Conservation (phyloP, 2,113 vertebrate species). For the Nerophis lumbriciformis region DNA sequence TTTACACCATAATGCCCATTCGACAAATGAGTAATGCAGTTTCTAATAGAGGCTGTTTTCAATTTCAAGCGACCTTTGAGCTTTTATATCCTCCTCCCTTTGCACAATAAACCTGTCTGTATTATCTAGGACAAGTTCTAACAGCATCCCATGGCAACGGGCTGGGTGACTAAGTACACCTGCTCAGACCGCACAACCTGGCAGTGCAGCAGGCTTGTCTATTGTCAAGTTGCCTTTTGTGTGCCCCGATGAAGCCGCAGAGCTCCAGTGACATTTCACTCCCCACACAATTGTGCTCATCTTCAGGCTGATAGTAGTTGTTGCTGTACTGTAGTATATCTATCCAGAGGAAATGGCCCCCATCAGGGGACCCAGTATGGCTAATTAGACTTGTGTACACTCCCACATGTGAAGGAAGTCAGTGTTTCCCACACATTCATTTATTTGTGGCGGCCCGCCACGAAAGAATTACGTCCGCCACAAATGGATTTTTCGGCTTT, state of each 20-base stretch:
- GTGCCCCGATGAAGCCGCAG: conserved; percentile 42
- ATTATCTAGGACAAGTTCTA: conserved; percentile 38
- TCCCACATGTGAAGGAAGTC: conserved; percentile 15
- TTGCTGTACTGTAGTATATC: conserved; percentile 45
- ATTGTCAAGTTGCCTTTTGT: conserved; percentile 31
- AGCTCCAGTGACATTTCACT: conserved; percentile 50
- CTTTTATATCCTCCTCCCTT: conserved; percentile 15
- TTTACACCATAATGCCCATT: background rate
- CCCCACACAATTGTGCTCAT: conserved; percentile 55
- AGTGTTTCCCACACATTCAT: no score
- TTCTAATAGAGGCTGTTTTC: conserved; percentile 8
- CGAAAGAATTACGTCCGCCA: no score
- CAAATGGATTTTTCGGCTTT: no score
- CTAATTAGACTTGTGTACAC: conserved; percentile 45
- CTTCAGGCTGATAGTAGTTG: conserved; percentile 22
- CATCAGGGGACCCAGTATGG: conserved; percentile 44
- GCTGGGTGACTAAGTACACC: conserved; percentile 43
- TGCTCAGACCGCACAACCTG: conserved; percentile 38
- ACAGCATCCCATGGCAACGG: conserved; percentile 29
- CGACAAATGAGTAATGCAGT: conserved; percentile 5
- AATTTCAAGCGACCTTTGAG: conserved; percentile 16
- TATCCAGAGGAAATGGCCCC: conserved; percentile 43
- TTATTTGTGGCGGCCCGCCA: no score
- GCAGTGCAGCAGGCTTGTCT: conserved; percentile 29
- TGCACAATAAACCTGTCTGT: conserved; percentile 29